Evolutionary conservation across 2,888 invertebrate genomes (phyloP), one percentile per base, ranked within the genome.

Genomic region (Alloscopus bannaensis): DNA sequence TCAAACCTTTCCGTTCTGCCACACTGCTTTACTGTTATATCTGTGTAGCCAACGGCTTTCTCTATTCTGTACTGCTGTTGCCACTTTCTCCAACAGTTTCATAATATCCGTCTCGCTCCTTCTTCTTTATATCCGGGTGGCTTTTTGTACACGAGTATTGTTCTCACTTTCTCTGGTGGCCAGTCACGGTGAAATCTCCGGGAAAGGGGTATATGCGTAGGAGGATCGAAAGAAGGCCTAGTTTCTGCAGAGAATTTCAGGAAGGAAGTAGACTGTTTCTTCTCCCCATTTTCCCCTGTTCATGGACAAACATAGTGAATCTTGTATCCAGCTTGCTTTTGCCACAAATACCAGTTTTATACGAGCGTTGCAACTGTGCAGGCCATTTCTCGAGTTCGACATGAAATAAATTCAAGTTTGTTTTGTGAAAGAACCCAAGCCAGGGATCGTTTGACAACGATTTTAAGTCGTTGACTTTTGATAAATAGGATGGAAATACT

Each of bases 241-340:
- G 65, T 57, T 36, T 69, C 55, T 78, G 71, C 78, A 71, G 78
- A 50, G 36, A 78, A 59, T 69, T 57, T 57, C 16, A 66, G 57
- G 57, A 64, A 78, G 70, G 71, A 77, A 77, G 70, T 57, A 70
- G 62, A 57, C 70, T 64, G 69, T 71, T 78, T 76, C 69, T 69
- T n/a, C n/a, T n/a, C n/a, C n/a, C n/a, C n/a, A n/a, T n/a, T n/a
- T n/a, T n/a, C n/a, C n/a, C n/a, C n/a, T n/a, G n/a, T n/a, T n/a
- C n/a, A n/a, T n/a, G n/a, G n/a, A n/a, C n/a, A n/a, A n/a, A n/a
- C n/a, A n/a, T n/a, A n/a, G n/a, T n/a, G n/a, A n/a, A n/a, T n/a
- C n/a, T n/a, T n/a, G n/a, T n/a, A n/a, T n/a, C n/a, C n/a, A n/a
- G n/a, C n/a, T n/a, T n/a, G n/a, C n/a, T n/a, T n/a, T n/a, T n/a